These are phyloP conservation scores for Xyliphius kryptos DNA, from an alignment of 2,113 vertebrate species.

Conservation along the genomic window DNA sequence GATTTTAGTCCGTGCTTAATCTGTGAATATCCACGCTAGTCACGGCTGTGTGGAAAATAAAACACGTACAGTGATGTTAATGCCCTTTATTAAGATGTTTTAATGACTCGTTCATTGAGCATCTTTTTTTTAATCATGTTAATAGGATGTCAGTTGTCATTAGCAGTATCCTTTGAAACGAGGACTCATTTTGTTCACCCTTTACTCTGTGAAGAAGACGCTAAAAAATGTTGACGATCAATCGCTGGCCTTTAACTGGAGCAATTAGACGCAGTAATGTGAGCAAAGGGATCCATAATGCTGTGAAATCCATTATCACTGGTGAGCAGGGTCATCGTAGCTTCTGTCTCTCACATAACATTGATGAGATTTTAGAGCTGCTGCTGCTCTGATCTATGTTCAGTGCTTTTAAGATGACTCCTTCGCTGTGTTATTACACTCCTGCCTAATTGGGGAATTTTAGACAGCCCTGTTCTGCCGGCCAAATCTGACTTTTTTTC, in stretches of 20 bases:
- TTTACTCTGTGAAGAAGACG: background rate
- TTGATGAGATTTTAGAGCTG: constrained; percentile 5
- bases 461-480: too few species aligned
- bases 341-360: constrained; percentile 2
- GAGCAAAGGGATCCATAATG: constrained; percentile 24
- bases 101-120: too few species aligned
- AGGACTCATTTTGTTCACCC: background rate
- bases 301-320: constrained; percentile 33
- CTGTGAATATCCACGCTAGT: background rate
- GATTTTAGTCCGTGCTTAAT: too few species aligned
- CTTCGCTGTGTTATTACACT: constrained; percentile 2
- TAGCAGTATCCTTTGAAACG: background rate
- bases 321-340: constrained; percentile 9
- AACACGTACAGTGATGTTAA: too few species aligned
- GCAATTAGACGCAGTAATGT: constrained; percentile 35
- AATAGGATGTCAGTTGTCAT: background rate
- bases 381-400: constrained; percentile 7
- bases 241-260: constrained; percentile 21
- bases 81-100: too few species aligned
- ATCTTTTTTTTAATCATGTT: background rate
- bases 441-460: constrained; percentile 11
- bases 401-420: background rate
- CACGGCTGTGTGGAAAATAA: background rate
- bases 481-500: too few species aligned
- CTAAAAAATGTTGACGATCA: constrained; percentile 21